Evolutionary conservation across 2,113 vertebrate species (phyloP).

Genomic region (Cynocephalus volans): DNA sequence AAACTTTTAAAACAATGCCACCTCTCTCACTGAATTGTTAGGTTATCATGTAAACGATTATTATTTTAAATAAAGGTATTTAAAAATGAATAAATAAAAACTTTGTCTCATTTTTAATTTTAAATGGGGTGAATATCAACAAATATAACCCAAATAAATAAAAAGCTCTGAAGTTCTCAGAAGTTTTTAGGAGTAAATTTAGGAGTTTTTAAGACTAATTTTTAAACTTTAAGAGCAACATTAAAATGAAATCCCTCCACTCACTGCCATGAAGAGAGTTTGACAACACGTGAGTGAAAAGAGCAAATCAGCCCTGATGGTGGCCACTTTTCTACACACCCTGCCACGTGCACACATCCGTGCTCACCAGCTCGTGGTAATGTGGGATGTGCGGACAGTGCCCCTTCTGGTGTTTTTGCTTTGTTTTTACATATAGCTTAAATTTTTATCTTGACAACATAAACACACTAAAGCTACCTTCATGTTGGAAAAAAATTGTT

Average conservation of each 20-base stretch:
- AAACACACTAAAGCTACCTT: not conserved
- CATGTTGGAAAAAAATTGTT: not conserved
- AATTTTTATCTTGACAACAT: not conserved
- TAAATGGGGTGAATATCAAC: not conserved
- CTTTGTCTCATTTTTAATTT: not conserved
- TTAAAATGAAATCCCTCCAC: no score
- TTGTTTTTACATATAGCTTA: not conserved
- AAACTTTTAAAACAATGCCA: not conserved
- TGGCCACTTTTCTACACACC: no score
- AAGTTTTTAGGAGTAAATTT: no score
- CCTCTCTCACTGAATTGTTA: no score
- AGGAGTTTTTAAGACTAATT: no score
- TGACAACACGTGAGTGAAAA: rapidly evolving
- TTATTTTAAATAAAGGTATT: not conserved
- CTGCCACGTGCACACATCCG: no score
- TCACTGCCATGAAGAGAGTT: no score
- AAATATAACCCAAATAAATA: not conserved
- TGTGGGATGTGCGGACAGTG: not conserved
- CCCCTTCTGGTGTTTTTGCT: not conserved
- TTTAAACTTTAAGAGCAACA: not conserved
- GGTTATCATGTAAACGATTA: not conserved
- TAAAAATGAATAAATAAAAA: not conserved
- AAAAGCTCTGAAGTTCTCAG: not conserved
- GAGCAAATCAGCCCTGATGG: no score
- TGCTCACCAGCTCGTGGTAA: not conserved